Evolutionary conservation across 2,797 vertebrate species (phyloP).

Genomic region (Clarias fuscus): DNA sequence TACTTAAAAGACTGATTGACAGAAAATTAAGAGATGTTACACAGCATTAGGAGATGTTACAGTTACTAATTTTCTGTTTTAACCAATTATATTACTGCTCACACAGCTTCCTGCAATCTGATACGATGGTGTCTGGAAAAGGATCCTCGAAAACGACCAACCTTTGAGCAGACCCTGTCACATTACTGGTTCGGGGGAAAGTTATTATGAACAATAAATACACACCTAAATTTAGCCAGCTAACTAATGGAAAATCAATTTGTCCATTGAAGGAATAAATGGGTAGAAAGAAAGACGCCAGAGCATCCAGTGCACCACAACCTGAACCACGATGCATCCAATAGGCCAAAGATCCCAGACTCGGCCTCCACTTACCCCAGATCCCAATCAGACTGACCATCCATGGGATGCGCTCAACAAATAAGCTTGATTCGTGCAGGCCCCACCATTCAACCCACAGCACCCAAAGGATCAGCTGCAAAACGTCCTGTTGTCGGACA

Average conservation of each 20-base stretch:
- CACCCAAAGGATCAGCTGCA: too few relatives aligned
- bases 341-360: too few relatives aligned
- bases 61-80: not conserved
- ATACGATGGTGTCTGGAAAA: not conserved
- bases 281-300: too few relatives aligned
- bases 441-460: too few relatives aligned
- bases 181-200: not conserved
- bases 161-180: not conserved
- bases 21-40: not conserved
- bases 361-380: too few relatives aligned
- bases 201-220: not conserved
- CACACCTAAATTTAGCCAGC: not conserved
- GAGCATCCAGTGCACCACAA: too few relatives aligned
- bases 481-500: too few relatives aligned
- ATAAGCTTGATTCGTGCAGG: too few relatives aligned
- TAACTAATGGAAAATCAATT: not conserved
- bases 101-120: not conserved
- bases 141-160: not conserved
- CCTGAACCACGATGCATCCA: too few relatives aligned
- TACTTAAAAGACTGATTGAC: not conserved
- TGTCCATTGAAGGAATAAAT: not conserved
- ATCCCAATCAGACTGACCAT: too few relatives aligned
- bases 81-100: not conserved
- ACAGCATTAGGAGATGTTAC: too few relatives aligned
- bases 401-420: too few relatives aligned